These are phyloP conservation scores for Ecdyonurus torrentis DNA, from an alignment of 2,888 invertebrate genomes.

Conservation along the genomic window DNA sequence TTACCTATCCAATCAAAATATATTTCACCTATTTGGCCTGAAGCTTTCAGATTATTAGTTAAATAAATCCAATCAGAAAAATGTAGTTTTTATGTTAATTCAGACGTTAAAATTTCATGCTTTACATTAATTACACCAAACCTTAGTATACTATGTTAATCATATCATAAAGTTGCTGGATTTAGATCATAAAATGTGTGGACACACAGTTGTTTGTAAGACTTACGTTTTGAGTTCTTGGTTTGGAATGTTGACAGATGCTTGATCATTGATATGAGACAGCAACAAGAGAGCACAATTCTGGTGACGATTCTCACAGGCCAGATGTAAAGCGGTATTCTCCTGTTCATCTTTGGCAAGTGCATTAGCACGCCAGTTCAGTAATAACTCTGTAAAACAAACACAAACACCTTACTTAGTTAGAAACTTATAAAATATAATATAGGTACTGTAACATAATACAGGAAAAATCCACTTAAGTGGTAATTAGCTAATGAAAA, in stretches of 20 bases:
- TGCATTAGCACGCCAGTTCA: conserved; percentile 34
- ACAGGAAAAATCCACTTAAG: too few species aligned
- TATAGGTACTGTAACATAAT: conserved; percentile 5
- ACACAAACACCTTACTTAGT: conserved; percentile 1
- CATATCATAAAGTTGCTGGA: too few species aligned
- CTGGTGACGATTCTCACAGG: conserved; percentile 38
- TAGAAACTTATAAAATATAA: not conserved
- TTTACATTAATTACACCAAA: too few species aligned
- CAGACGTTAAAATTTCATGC: too few species aligned
- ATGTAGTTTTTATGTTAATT: too few species aligned
- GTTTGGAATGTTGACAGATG: conserved; percentile 34
- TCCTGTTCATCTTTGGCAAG: conserved; percentile 33
- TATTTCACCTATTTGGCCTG: too few species aligned
- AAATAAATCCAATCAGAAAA: too few species aligned
- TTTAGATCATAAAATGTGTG: not conserved
- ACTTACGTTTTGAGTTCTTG: conserved; percentile 37
- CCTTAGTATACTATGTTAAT: too few species aligned
- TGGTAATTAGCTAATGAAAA: too few species aligned
- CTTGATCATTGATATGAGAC: conserved; percentile 31
- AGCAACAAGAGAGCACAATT: conserved; percentile 36
- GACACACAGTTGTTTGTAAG: not conserved
- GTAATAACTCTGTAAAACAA: conserved; percentile 30
- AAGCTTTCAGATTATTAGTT: too few species aligned
- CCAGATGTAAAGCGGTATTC: conserved; percentile 43
- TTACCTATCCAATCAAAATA: too few species aligned